Conservation (phyloP, 2,113 vertebrate species). For the Ellobius talpinus region DNA sequence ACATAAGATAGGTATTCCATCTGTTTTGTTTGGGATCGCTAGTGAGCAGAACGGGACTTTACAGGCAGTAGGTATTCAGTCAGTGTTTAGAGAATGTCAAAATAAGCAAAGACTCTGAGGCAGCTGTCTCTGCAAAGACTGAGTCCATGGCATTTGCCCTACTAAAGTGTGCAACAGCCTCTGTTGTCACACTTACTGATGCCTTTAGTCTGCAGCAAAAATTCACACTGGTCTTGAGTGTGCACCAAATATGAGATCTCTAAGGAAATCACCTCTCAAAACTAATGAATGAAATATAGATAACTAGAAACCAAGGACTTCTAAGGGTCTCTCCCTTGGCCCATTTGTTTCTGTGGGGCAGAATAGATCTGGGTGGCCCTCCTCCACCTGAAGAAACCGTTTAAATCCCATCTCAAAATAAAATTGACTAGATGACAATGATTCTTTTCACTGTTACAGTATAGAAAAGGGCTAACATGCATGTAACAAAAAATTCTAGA, state of each 20-base stretch:
- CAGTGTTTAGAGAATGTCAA: not conserved
- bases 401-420: slow-evolving; percentile 32
- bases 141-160: not conserved
- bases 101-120: not conserved
- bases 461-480: not conserved
- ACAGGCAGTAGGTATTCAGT: not conserved
- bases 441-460: slow-evolving; percentile 50
- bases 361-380: slow-evolving; percentile 35
- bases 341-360: slow-evolving; percentile 2
- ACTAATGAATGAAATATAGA: slow-evolving; percentile 68
- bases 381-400: not conserved
- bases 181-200: not conserved
- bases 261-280: slow-evolving; percentile 55
- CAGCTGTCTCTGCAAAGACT: not conserved
- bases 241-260: slow-evolving; percentile 63
- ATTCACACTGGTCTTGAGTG: not conserved
- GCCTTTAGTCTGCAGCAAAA: not conserved
- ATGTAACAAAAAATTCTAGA: not conserved
- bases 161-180: not conserved
- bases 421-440: slow-evolving; percentile 45
- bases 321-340: slow-evolving; percentile 52
- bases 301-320: slow-evolving; percentile 72
- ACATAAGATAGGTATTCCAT: not conserved
- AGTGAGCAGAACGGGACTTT: not conserved
- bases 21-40: not conserved